Evolutionary conservation across 2,888 invertebrate genomes (phyloP).

Genomic region (Euplexia lucipara): DNA sequence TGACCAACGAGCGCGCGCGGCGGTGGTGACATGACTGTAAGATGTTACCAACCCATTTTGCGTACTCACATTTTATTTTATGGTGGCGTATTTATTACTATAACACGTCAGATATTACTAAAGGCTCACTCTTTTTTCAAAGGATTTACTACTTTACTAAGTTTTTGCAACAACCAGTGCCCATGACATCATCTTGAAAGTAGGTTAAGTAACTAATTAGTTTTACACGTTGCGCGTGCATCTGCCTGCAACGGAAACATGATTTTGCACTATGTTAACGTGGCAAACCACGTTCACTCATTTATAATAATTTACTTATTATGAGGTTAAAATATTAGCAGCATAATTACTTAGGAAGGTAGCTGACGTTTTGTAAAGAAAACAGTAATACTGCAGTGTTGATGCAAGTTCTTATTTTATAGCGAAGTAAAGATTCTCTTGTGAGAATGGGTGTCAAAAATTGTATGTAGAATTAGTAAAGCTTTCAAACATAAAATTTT

Average conservation of each 20-base stretch:
- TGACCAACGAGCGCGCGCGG: no score
- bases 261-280: conserved; percentile 9
- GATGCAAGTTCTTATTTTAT: neutral
- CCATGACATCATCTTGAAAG: conserved; percentile 1
- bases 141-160: neutral
- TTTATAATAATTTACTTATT: conserved; percentile 9
- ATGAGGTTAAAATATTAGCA: conserved; percentile 3
- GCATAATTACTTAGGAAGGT: neutral
- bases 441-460: no score
- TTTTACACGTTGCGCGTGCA: neutral
- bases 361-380: conserved; percentile 2
- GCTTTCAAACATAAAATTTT: no score
- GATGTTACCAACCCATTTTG: no score
- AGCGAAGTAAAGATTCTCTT: neutral
- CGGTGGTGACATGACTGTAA: no score
- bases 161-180: neutral
- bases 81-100: no score
- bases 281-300: neutral
- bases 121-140: no score
- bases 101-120: no score
- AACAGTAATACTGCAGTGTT: neutral
- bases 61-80: no score
- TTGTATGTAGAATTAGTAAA: no score
- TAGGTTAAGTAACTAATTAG: conserved; percentile 19
- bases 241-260: conserved; percentile 15